These are phyloP conservation scores for Diaperis boleti DNA, from an alignment of 2,888 invertebrate species.

Conservation along the genomic window DNA sequence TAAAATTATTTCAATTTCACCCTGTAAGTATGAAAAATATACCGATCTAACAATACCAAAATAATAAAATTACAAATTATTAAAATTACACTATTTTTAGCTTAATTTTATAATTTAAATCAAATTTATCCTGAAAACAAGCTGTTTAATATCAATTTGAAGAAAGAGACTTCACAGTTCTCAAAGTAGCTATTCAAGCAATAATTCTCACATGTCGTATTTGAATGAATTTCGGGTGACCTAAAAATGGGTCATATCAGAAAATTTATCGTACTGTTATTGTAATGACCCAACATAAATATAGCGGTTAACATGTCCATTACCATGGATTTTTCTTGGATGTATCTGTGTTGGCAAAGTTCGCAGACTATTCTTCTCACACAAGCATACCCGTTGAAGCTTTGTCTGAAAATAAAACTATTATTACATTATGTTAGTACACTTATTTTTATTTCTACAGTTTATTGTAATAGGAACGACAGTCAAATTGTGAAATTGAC, in stretches of 20 bases:
- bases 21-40: too few species aligned
- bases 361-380: constrained; percentile 19
- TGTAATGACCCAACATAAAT: not conserved
- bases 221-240: not conserved
- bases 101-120: not conserved
- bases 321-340: not conserved
- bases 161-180: not conserved
- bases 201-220: not conserved
- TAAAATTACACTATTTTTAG: not conserved
- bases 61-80: too few species aligned
- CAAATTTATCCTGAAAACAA: not conserved
- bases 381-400: constrained; percentile 16
- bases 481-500: too few species aligned
- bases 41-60: too few species aligned
- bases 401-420: constrained; percentile 5
- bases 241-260: not conserved
- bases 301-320: not conserved
- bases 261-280: not conserved
- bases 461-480: too few species aligned
- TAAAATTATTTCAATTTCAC: too few species aligned
- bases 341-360: not conserved
- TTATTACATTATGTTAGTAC: too few species aligned
- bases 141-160: not conserved
- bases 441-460: too few species aligned
- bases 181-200: not conserved